A percentile compares a stretch with the other conserved stretches of the same genome.
phyloP scores from a whole-genome alignment of 2,888 invertebrate genomes.

The Opisthograptis luteolata region DNA sequence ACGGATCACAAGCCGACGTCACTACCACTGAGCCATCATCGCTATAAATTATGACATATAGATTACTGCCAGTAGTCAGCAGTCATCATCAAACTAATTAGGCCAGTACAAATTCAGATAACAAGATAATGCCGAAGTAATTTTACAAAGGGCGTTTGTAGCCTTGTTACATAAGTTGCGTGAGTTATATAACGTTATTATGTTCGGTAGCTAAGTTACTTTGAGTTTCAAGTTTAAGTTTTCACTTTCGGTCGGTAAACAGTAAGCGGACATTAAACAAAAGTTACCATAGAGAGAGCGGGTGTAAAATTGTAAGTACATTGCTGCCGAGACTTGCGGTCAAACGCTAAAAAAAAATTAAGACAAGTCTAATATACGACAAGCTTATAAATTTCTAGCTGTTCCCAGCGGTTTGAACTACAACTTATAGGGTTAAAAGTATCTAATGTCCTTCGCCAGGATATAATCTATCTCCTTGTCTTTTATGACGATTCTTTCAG shows the following conservation, averaged over 20 bases:
- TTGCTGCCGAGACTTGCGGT: no score
- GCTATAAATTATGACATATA: neutral
- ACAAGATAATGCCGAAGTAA: constrained; percentile 16
- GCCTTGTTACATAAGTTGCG: constrained; percentile 35
- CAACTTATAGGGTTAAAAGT: no score
- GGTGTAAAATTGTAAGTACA: no score
- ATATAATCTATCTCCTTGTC: no score
- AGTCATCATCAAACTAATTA: constrained; percentile 12
- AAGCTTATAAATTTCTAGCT: no score
- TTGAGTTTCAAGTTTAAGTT: constrained; percentile 39
- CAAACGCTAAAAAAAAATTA: no score
- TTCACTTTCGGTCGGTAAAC: constrained; percentile 47
- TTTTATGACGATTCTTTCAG: no score
- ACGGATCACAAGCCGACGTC: no score
- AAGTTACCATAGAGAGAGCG: neutral
- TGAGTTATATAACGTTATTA: constrained; percentile 44
- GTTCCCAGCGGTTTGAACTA: no score
- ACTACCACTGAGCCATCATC: no score
- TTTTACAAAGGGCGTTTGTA: constrained; percentile 33
- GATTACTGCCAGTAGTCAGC: constrained; percentile 1
- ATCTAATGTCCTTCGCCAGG: no score
- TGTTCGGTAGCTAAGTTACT: constrained; percentile 28
- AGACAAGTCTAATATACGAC: no score
- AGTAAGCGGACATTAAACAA: constrained; percentile 21
- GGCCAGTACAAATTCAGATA: constrained; percentile 17